These are phyloP conservation scores for Salminus brasiliensis DNA, from an alignment of 2,113 vertebrate species.

Conservation along the genomic window DNA sequence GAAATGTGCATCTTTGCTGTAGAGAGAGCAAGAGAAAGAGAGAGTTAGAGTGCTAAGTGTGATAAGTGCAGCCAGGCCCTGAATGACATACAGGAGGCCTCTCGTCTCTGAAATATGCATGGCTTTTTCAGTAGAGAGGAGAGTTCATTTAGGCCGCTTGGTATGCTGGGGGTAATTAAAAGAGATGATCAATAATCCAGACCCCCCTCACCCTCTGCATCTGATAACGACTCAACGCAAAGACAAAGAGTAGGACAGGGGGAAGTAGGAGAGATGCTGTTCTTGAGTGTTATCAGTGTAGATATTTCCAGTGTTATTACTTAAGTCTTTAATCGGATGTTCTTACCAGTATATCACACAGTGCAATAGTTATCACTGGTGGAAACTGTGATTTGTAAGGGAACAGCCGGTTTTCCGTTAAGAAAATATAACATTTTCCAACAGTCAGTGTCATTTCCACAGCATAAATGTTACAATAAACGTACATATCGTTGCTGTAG, in stretches of 20 bases:
- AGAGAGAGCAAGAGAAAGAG: not conserved
- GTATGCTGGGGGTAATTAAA: constrained; percentile 83
- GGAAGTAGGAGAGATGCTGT: not conserved
- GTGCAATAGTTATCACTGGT: no score
- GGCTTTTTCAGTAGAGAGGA: constrained; percentile 74
- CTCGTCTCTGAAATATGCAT: constrained; percentile 80
- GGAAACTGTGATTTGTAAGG: no score
- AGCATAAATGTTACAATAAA: no score
- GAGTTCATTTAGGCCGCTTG: constrained; percentile 82
- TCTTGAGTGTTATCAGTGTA: not conserved
- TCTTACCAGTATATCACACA: no score
- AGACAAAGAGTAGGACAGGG: constrained; percentile 21
- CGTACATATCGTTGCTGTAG: no score
- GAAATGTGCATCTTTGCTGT: not conserved
- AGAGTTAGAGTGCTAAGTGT: constrained; percentile 61
- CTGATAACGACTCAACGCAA: constrained; percentile 75
- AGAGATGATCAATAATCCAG: constrained; percentile 81
- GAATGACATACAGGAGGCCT: constrained; percentile 77
- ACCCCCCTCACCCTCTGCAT: constrained; percentile 63
- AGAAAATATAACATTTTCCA: no score
- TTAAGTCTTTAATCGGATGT: no score
- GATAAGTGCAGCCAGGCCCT: constrained; percentile 75
- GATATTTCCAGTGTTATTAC: not conserved
- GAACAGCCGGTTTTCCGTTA: no score
- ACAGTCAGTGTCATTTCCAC: no score